phyloP scores from a whole-genome alignment of 2,113 vertebrate species.

The Butastur rufipennis region DNA sequence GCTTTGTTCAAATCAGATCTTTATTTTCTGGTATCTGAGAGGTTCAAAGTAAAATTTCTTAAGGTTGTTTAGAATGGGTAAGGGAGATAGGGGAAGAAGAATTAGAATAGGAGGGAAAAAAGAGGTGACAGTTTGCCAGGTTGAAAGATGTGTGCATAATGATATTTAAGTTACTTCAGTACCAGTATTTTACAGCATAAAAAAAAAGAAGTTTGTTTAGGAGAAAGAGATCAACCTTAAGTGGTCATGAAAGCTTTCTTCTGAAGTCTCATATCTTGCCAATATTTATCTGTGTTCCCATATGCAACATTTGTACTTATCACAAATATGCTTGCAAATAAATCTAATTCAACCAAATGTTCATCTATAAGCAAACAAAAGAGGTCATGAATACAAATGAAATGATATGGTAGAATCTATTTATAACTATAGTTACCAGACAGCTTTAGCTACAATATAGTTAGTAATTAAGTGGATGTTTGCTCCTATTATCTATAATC shows the following conservation, averaged over 20 bases:
- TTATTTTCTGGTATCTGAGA: neutral
- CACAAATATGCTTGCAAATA: neutral
- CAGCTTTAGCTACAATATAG: neutral
- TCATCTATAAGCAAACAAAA: conserved; percentile 15
- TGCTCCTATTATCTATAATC: neutral
- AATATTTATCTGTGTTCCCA: neutral
- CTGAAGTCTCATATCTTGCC: neutral
- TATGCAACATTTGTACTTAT: neutral
- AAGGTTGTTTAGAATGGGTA: neutral
- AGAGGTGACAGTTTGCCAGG: neutral
- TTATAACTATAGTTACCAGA: neutral
- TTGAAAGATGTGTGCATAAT: neutral
- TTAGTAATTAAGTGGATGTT: conserved; percentile 10
- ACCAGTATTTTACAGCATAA: neutral
- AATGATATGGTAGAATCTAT: neutral
- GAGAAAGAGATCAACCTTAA: neutral
- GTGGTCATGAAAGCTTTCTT: neutral
- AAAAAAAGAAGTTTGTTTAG: neutral
- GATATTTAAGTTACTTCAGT: neutral
- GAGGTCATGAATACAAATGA: neutral
- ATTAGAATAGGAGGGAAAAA: neutral
- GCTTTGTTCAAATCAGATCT: neutral
- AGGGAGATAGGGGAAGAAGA: neutral
- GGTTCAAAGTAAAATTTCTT: neutral
- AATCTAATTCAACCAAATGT: neutral